Evolutionary conservation across 2,888 invertebrate genomes (phyloP).

Genomic region (Arctia plantaginis): DNA sequence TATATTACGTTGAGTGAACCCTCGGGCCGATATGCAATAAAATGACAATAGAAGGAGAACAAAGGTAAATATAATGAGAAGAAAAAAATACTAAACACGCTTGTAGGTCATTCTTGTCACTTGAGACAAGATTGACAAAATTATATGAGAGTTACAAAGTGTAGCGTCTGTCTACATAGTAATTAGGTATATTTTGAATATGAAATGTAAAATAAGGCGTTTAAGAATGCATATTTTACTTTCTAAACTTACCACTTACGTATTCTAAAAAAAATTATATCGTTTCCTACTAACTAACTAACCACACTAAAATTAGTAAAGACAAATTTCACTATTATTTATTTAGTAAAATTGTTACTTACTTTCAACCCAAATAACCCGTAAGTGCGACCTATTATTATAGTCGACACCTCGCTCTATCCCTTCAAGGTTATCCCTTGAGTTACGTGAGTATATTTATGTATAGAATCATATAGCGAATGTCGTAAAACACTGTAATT

Average conservation of each 20-base stretch:
- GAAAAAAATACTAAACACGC: constrained; percentile 65
- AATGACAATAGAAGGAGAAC: constrained; percentile 64
- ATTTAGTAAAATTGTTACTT: background rate
- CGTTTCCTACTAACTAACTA: constrained; percentile 18
- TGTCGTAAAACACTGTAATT: too few relatives aligned
- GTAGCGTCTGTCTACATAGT: background rate
- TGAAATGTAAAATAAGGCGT: too few relatives aligned
- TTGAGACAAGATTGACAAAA: constrained; percentile 47
- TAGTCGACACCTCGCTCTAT: too few relatives aligned
- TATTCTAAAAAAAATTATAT: constrained; percentile 7
- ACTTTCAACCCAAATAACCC: too few relatives aligned
- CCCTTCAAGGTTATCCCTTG: too few relatives aligned
- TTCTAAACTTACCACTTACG: background rate
- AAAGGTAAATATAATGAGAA: constrained; percentile 73
- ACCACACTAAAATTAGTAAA: background rate
- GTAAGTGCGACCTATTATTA: too few relatives aligned
- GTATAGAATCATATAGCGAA: too few relatives aligned
- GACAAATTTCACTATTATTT: background rate
- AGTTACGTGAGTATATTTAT: too few relatives aligned
- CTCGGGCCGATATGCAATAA: constrained; percentile 62
- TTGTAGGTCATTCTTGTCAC: constrained; percentile 63
- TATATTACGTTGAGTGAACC: constrained; percentile 62
- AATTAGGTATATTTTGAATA: background rate
- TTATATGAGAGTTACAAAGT: constrained; percentile 49
- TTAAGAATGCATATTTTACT: background rate